These are phyloP conservation scores for Cheilosia scutellata DNA, from an alignment of 2,888 invertebrate species.

Conservation along the genomic window DNA sequence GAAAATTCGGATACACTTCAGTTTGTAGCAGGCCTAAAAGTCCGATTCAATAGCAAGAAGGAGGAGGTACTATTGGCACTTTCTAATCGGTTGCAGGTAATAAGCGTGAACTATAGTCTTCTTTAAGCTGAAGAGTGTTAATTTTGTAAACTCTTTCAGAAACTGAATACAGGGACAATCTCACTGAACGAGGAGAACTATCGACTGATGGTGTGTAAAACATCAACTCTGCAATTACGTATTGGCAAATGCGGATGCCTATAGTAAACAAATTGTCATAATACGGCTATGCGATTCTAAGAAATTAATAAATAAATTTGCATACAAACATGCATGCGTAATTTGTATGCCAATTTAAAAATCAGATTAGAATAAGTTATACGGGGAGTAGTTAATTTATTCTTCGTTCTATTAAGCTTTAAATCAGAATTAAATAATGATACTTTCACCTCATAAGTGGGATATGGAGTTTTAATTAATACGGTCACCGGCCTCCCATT, in stretches of 20 bases:
- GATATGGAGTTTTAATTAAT: no score
- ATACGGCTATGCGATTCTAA: not conserved
- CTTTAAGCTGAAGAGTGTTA: not conserved
- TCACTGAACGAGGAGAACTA: constrained; percentile 25
- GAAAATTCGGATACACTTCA: constrained; percentile 86
- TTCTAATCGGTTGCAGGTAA: constrained; percentile 87
- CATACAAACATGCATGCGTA: no score
- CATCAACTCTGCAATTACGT: not conserved
- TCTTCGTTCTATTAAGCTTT: no score
- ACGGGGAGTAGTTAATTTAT: no score
- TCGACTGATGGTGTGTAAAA: not conserved
- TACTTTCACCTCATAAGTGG: no score
- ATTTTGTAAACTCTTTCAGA: constrained; percentile 17
- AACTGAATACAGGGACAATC: constrained; percentile 39
- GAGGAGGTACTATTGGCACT: constrained; percentile 87
- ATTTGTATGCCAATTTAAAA: no score
- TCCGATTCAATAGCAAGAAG: constrained; percentile 85
- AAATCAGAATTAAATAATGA: no score
- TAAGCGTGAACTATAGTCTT: not conserved
- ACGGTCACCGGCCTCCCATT: no score
- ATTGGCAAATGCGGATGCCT: constrained; percentile 3
- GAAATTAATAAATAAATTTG: not conserved
- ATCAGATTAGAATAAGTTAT: no score
- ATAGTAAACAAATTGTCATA: not conserved
- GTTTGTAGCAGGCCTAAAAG: constrained; percentile 89